Evolutionary conservation across 2,797 vertebrate genomes (phyloP).

Genomic region (Austrolebias charrua): DNA sequence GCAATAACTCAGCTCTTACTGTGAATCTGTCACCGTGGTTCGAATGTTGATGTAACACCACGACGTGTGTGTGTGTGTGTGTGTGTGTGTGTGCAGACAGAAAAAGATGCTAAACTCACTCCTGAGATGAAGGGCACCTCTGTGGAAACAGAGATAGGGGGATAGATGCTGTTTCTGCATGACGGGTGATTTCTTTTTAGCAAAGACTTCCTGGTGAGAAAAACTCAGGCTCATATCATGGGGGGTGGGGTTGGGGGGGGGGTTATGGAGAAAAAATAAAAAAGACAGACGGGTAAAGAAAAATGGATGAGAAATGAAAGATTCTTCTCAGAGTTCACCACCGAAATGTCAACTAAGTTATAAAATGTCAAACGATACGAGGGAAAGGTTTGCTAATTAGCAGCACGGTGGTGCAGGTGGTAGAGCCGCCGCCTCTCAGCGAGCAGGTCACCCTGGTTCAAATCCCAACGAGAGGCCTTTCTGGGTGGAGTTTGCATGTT

Average conservation of each 20-base stretch:
- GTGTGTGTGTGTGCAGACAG: constrained; percentile 16
- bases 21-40: constrained; percentile 56
- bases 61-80: constrained; percentile 18
- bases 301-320: no score
- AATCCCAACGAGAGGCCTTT: no score
- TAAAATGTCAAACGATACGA: no score
- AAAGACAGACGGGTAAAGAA: not conserved
- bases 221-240: constrained; percentile 24
- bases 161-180: constrained; percentile 33
- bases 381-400: no score
- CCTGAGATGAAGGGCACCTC: constrained; percentile 65
- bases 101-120: constrained; percentile 42
- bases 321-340: no score
- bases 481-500: no score
- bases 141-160: constrained; percentile 50
- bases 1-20: constrained; percentile 67
- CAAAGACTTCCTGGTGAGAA: constrained; percentile 52
- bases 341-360: no score
- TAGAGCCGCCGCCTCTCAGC: no score
- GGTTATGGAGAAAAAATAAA: not conserved
- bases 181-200: constrained; percentile 39
- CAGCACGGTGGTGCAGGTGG: no score
- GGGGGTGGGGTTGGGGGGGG: constrained; percentile 9
- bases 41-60: constrained; percentile 39
- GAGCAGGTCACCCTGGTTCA: no score